Percentiles rank a stretch among this genome's conserved stretches.
phyloP scores from a whole-genome alignment of 1,140 invertebrate species.

The Antheraea mylitta region DNA sequence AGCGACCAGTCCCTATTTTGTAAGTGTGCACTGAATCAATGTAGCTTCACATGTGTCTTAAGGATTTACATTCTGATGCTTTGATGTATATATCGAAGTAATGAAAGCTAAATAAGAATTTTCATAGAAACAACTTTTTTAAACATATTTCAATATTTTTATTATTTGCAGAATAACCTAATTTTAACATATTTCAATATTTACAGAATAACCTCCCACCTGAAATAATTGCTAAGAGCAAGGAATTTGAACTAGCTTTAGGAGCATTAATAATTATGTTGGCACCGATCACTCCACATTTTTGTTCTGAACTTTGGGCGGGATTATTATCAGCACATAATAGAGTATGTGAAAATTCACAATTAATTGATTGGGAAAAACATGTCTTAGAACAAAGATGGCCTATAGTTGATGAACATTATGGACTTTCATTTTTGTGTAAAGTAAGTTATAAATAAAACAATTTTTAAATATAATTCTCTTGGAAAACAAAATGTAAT shows the following conservation, averaged over 20 bases:
- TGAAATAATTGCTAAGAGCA: slow-evolving; percentile 82
- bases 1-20: no score
- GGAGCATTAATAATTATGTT: slow-evolving; percentile 90
- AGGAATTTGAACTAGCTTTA: slow-evolving; percentile 89
- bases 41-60: no score
- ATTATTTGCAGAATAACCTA: no score
- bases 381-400: slow-evolving; percentile 86
- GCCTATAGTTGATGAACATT: slow-evolving; percentile 89
- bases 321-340: slow-evolving; percentile 83
- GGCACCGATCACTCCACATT: slow-evolving; percentile 92
- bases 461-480: background rate
- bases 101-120: no score
- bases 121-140: background rate
- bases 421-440: slow-evolving; percentile 83
- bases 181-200: slow-evolving; percentile 12
- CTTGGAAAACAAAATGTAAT: background rate
- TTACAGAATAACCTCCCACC: slow-evolving; percentile 75
- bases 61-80: no score
- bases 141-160: background rate
- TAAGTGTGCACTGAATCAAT: no score
- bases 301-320: slow-evolving; percentile 93
- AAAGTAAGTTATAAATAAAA: slow-evolving; percentile 67
- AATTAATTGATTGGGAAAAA: slow-evolving; percentile 81
- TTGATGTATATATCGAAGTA: no score
- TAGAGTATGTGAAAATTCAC: slow-evolving; percentile 69